phyloP scores from a whole-genome alignment of 2,888 invertebrate species.

The Plebejus anna region DNA sequence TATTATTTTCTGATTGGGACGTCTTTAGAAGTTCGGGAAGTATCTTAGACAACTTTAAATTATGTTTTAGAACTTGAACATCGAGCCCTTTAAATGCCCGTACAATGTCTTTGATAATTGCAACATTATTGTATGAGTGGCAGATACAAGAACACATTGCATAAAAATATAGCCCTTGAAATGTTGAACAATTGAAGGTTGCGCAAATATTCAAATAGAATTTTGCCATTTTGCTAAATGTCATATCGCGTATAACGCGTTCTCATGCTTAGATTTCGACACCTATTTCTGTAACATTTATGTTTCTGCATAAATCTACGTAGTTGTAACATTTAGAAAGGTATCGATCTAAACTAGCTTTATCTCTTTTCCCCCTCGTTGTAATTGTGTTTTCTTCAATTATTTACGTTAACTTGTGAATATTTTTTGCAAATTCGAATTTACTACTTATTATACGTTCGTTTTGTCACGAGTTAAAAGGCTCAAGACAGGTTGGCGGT shows the following conservation, averaged over 20 bases:
- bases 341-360: slow-evolving; percentile 11
- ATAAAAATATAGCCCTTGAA: slow-evolving; percentile 54
- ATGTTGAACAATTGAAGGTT: slow-evolving; percentile 57
- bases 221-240: slow-evolving; percentile 52
- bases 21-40: neutral
- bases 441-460: neutral
- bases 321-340: slow-evolving; percentile 21
- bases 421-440: neutral
- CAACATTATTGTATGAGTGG: slow-evolving; percentile 7
- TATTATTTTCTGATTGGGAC: slow-evolving; percentile 1
- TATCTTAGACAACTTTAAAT: neutral
- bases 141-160: slow-evolving; percentile 37
- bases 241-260: slow-evolving; percentile 33
- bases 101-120: neutral
- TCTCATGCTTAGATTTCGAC: slow-evolving; percentile 27
- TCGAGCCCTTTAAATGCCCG: neutral
- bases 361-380: neutral
- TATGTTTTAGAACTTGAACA: neutral
- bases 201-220: slow-evolving; percentile 66
- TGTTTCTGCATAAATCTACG: slow-evolving; percentile 21
- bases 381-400: neutral
- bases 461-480: slow-evolving; percentile 10
- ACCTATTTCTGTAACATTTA: slow-evolving; percentile 22
- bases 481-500: slow-evolving; percentile 39
- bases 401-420: neutral